Percentiles rank a stretch among this genome's conserved stretches.
These are phyloP conservation scores for Genyomyrus donnyi DNA, from an alignment of 2,113 vertebrate genomes.

Conservation along the genomic window DNA sequence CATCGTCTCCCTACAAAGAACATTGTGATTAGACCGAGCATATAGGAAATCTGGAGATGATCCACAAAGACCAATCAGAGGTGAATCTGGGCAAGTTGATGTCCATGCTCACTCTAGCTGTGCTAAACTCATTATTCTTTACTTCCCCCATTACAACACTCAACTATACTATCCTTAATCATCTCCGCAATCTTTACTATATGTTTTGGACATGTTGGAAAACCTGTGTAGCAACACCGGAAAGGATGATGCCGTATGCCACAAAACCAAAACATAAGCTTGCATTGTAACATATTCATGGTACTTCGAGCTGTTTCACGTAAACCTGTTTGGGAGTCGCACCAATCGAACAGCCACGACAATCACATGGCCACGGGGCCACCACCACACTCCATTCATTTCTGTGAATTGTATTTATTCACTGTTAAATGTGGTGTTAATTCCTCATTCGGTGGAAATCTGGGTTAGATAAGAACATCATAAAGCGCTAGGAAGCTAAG, in stretches of 20 bases:
- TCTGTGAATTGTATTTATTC: not conserved
- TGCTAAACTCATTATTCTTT: not conserved
- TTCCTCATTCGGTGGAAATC: not conserved
- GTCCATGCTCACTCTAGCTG: not conserved
- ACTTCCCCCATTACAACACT: not conserved
- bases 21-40: not conserved
- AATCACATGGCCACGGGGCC: not conserved
- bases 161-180: not conserved
- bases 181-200: not conserved
- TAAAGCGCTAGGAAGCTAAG: not conserved
- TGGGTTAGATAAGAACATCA: not conserved
- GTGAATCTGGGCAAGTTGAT: not conserved
- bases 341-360: not conserved
- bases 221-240: not conserved
- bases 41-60: not conserved
- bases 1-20: conserved; percentile 68
- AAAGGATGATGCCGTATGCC: not conserved
- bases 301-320: not conserved
- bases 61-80: not conserved
- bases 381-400: not conserved
- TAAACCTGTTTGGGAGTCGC: not conserved
- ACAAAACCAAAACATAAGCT: not conserved
- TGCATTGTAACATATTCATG: not conserved
- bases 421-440: not conserved
- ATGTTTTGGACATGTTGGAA: not conserved